phyloP scores from a whole-genome alignment of 2,113 vertebrate species.

The Micromys minutus region DNA sequence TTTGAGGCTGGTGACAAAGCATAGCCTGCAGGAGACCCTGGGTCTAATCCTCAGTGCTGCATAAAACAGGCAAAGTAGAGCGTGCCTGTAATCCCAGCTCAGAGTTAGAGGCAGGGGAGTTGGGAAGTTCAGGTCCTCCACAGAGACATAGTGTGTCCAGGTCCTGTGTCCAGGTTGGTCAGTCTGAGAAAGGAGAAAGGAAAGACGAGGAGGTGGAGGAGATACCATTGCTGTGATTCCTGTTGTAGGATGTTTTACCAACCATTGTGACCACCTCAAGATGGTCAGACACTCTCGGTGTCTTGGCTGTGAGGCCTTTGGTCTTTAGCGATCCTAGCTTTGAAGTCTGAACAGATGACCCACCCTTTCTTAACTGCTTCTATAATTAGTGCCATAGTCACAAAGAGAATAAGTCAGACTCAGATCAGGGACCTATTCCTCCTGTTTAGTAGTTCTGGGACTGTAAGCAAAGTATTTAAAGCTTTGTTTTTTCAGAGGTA shows the following conservation, averaged over 20 bases:
- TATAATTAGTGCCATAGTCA: neutral
- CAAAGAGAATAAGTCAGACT: neutral
- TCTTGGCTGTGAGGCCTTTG: neutral
- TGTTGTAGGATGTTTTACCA: neutral
- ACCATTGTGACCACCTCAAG: neutral
- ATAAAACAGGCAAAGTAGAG: no score
- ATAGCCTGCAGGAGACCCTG: neutral
- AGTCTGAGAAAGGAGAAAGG: neutral
- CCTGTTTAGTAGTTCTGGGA: neutral
- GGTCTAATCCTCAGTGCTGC: neutral
- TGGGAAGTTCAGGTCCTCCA: neutral
- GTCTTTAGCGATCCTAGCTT: neutral
- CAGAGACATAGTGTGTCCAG: neutral
- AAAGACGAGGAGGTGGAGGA: neutral
- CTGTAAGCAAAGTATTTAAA: neutral
- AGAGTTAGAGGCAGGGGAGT: neutral
- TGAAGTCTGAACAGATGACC: neutral
- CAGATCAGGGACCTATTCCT: neutral
- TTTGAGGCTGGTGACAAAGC: neutral
- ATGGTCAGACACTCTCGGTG: neutral
- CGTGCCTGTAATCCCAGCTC: neutral
- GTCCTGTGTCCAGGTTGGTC: neutral
- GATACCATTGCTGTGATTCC: fast-evolving
- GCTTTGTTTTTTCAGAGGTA: neutral
- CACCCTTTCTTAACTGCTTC: neutral